Conservation (phyloP, 1,140 invertebrate genomes). For the Saccostrea cuccullata region DNA sequence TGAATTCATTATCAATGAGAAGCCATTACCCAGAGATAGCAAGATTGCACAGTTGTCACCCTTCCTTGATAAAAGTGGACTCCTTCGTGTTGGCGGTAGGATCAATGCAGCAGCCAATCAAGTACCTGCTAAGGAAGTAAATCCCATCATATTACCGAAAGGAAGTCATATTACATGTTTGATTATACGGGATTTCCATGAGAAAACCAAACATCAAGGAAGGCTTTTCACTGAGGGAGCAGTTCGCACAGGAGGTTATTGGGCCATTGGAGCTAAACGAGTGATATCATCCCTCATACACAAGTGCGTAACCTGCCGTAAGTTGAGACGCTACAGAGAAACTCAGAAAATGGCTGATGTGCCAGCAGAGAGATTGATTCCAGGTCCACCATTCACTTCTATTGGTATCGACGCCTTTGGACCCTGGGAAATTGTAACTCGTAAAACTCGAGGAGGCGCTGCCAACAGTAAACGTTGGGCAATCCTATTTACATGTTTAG, state of each 20-base stretch:
- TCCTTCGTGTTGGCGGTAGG: slow-evolving; percentile 43
- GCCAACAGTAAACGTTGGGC: slow-evolving; percentile 56
- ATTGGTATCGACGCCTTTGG: not conserved
- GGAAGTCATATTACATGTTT: slow-evolving; percentile 23
- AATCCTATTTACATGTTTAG: slow-evolving; percentile 56
- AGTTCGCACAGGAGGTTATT: slow-evolving; percentile 6
- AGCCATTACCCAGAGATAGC: too few species aligned
- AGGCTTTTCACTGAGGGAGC: slow-evolving; percentile 31
- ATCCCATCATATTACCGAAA: slow-evolving; percentile 44
- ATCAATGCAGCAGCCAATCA: not conserved
- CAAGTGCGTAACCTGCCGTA: slow-evolving; percentile 43
- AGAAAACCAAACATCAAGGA: slow-evolving; percentile 41
- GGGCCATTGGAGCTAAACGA: slow-evolving; percentile 40
- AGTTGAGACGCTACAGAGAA: not conserved
- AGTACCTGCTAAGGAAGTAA: slow-evolving; percentile 33
- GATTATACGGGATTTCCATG: slow-evolving; percentile 41
- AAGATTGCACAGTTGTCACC: slow-evolving; percentile 23
- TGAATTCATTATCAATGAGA: too few species aligned
- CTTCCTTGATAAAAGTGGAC: slow-evolving; percentile 21
- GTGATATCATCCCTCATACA: slow-evolving; percentile 43
- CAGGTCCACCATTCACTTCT: too few species aligned
- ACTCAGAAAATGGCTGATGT: not conserved
- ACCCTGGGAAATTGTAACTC: not conserved
- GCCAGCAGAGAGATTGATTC: too few species aligned
- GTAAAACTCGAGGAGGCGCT: slow-evolving; percentile 7